Evolutionary conservation across 2,888 invertebrate species (phyloP).

Genomic region (Mesoligia furuncula): DNA sequence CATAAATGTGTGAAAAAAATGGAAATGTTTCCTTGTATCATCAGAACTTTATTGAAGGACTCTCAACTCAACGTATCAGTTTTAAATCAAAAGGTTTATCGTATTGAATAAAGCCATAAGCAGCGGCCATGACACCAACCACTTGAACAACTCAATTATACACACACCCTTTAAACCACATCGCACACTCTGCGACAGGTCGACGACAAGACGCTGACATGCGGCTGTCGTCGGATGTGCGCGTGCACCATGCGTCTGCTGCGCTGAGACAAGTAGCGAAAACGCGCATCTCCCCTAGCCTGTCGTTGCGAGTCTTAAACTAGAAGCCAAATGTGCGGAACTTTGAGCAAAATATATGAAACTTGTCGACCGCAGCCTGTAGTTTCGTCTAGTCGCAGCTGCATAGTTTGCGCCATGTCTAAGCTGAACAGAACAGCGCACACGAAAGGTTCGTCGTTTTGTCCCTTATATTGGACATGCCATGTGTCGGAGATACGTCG

Average conservation of each 20-base stretch:
- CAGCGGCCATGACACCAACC: slow-evolving; percentile 11
- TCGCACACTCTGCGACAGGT: background rate
- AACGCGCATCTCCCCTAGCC: no score
- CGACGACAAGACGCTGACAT: background rate
- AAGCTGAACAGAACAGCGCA: background rate
- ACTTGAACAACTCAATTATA: background rate
- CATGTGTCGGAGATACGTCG: slow-evolving; percentile 9
- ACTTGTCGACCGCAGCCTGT: background rate
- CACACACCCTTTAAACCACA: background rate
- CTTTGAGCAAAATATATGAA: background rate
- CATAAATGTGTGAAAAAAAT: background rate
- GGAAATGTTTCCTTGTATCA: background rate
- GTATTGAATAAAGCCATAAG: slow-evolving; percentile 2
- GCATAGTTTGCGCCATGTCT: background rate
- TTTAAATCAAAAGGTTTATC: slow-evolving; percentile 9
- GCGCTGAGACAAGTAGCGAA: background rate
- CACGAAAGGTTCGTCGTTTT: background rate
- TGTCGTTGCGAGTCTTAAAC: background rate
- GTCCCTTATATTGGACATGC: background rate
- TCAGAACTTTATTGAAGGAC: background rate
- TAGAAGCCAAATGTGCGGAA: background rate
- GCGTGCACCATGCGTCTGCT: background rate
- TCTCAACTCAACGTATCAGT: background rate
- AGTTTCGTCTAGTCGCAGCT: background rate
- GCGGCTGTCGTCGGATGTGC: background rate